Evolutionary conservation across 2,113 vertebrate species (phyloP).

Genomic region (Melospiza melodia): DNA sequence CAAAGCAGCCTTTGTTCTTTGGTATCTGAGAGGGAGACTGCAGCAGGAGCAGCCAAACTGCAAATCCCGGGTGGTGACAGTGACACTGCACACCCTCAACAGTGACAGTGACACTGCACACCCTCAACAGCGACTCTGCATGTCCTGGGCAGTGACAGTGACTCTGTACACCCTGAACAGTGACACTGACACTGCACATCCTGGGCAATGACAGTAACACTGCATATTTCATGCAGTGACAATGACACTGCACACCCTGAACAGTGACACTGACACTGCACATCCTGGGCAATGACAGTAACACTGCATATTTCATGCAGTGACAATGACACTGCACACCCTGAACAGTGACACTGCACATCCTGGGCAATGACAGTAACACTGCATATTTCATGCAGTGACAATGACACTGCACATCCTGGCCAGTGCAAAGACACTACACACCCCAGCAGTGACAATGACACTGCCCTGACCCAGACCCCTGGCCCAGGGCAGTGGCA

Average conservation of each 20-base stretch:
- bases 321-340: too few species aligned
- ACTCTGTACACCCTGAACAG: too few species aligned
- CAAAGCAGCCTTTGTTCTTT: constrained; percentile 51
- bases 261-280: neutral
- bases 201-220: too few species aligned
- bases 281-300: neutral
- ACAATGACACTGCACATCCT: neutral
- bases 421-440: neutral
- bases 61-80: neutral
- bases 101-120: neutral
- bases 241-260: too few species aligned
- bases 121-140: too few species aligned
- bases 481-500: neutral
- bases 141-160: too few species aligned
- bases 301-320: neutral
- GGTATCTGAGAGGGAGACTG: neutral
- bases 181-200: neutral
- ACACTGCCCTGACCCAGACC: neutral
- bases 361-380: too few species aligned
- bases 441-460: neutral
- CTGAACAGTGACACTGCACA: neutral
- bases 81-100: neutral
- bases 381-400: neutral
- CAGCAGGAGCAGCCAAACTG: neutral
- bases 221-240: too few species aligned